Evolutionary conservation across 2,113 vertebrate genomes (phyloP).

Genomic region (Natator depressus): DNA sequence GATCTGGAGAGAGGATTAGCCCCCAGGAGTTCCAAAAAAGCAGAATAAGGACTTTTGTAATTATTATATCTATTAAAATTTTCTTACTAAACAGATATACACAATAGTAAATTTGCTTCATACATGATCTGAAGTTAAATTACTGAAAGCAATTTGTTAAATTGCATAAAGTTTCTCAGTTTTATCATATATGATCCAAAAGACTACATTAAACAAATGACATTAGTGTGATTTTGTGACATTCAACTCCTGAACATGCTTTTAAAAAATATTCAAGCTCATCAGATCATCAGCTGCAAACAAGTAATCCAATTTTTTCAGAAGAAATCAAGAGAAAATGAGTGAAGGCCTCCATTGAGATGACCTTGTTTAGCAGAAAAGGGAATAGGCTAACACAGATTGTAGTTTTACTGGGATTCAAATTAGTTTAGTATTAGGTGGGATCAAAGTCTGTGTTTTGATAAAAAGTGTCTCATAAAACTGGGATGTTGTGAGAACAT

Average conservation of each 20-base stretch:
- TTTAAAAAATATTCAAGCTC: background rate
- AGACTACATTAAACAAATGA: background rate
- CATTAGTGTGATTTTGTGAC: background rate
- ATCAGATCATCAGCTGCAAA: background rate
- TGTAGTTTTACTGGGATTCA: constrained; percentile 33
- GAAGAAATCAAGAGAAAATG: background rate
- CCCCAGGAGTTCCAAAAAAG: background rate
- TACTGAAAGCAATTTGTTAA: background rate
- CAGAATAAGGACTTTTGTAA: background rate
- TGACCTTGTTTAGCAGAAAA: background rate
- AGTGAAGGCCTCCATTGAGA: background rate
- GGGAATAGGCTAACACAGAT: background rate
- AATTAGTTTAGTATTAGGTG: constrained; percentile 6
- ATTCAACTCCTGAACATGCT: background rate
- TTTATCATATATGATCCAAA: background rate
- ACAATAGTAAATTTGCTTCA: background rate
- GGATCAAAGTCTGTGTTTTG: background rate
- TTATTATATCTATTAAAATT: background rate
- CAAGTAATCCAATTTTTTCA: background rate
- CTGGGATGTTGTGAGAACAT: background rate
- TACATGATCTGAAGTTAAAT: background rate
- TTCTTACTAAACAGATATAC: background rate
- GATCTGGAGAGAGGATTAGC: background rate
- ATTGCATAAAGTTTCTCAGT: background rate
- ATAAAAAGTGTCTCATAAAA: background rate